These are phyloP conservation scores for Dryobotodes eremita DNA, from an alignment of 2,888 invertebrate species.

Conservation along the genomic window DNA sequence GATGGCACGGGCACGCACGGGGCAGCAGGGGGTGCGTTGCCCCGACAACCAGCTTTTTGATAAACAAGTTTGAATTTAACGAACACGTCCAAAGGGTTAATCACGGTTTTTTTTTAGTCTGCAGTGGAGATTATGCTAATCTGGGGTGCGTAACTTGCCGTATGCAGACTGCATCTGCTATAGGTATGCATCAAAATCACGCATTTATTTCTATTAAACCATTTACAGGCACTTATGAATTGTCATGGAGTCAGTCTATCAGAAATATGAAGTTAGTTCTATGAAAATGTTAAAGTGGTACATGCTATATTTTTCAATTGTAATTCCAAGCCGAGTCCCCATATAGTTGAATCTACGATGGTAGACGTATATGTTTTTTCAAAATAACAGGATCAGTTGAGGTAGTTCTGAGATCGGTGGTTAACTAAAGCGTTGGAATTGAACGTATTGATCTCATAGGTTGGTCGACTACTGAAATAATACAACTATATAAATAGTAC, in stretches of 20 bases:
- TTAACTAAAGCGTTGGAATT: not conserved
- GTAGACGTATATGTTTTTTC: not conserved
- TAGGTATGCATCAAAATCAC: not conserved
- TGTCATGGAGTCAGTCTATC: not conserved
- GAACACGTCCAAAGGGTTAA: constrained; percentile 64
- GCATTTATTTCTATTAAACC: not conserved
- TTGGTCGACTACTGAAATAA: not conserved
- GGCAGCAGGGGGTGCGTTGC: constrained; percentile 76
- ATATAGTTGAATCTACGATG: not conserved
- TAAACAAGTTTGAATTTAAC: constrained; percentile 82
- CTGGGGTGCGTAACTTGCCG: not conserved
- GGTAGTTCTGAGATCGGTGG: no score
- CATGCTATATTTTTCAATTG: not conserved
- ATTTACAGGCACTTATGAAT: not conserved
- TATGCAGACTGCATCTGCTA: constrained; percentile 9
- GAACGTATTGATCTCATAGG: not conserved
- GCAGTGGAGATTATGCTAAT: constrained; percentile 27
- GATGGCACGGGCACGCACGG: constrained; percentile 69
- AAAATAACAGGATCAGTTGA: not conserved
- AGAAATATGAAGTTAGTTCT: not conserved
- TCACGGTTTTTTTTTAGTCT: constrained; percentile 24
- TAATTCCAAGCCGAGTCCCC: not conserved
- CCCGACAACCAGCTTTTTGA: constrained; percentile 78
- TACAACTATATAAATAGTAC: not conserved
- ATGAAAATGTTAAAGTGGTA: not conserved